These are phyloP conservation scores for Melieria picta DNA, from an alignment of 2,888 invertebrate species.

Conservation along the genomic window DNA sequence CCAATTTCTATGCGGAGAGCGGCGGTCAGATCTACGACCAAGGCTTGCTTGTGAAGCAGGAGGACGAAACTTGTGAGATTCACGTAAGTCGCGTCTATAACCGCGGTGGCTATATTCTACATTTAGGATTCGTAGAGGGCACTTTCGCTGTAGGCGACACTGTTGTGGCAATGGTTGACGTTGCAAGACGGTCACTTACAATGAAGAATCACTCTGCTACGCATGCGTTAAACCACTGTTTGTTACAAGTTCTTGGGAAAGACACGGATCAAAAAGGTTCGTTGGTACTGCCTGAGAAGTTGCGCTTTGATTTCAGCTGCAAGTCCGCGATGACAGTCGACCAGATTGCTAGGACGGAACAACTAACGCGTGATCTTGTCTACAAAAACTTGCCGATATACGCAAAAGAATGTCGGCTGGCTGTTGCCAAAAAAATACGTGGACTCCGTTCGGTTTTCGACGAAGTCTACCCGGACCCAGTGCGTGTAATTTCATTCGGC, in stretches of 20 bases:
- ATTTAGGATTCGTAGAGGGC: slow-evolving; percentile 91
- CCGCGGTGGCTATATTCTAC: slow-evolving; percentile 94
- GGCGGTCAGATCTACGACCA: slow-evolving; percentile 98
- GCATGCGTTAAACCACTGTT: slow-evolving; percentile 93
- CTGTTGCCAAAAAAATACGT: slow-evolving; percentile 88
- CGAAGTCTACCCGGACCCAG: slow-evolving; percentile 98
- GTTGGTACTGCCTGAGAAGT: slow-evolving; percentile 94
- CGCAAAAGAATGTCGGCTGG: slow-evolving; percentile 85
- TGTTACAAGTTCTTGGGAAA: slow-evolving; percentile 88
- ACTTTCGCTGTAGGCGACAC: slow-evolving; percentile 85
- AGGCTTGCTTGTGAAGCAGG: slow-evolving; percentile 85
- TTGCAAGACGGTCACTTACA: slow-evolving; percentile 83
- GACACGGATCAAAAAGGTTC: slow-evolving; percentile 97
- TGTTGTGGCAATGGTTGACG: slow-evolving; percentile 84
- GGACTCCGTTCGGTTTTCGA: slow-evolving; percentile 98
- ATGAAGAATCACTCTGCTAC: slow-evolving; percentile 99
- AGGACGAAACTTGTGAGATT: slow-evolving; percentile 90
- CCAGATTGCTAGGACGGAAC: slow-evolving; percentile 89
- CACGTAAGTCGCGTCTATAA: slow-evolving; percentile 93
- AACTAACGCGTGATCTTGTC: slow-evolving; percentile 80
- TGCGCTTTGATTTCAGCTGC: slow-evolving; percentile 97
- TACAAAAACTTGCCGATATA: slow-evolving; percentile 81
- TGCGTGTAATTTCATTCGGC: slow-evolving; percentile 92
- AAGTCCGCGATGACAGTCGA: slow-evolving; percentile 89
- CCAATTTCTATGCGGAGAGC: slow-evolving; percentile 98